These are phyloP conservation scores for Drosophila incognita DNA, from an alignment of 2,888 invertebrate genomes.

Conservation along the genomic window DNA sequence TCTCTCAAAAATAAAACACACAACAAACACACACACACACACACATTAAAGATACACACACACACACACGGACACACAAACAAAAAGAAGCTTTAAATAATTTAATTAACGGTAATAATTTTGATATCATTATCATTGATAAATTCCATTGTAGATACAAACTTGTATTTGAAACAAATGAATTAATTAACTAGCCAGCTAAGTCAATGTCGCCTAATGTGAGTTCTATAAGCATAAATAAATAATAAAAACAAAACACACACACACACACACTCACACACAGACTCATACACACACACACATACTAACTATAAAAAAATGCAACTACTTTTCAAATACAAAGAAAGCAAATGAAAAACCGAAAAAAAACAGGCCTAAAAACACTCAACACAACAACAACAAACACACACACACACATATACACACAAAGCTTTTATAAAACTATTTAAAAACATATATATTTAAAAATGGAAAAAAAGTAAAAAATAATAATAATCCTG, in stretches of 20 bases:
- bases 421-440: constrained; percentile 77
- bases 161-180: constrained; percentile 61
- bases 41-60: constrained; percentile 1
- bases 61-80: constrained; percentile 18
- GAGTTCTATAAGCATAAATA: constrained; percentile 71
- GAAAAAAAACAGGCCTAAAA: constrained; percentile 48
- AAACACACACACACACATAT: constrained; percentile 45
- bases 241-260: constrained; percentile 45
- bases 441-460: constrained; percentile 71
- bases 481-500: constrained; percentile 80
- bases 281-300: constrained; percentile 39
- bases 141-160: constrained; percentile 79
- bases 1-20: constrained; percentile 17
- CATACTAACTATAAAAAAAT: constrained; percentile 54
- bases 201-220: constrained; percentile 82
- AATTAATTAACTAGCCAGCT: constrained; percentile 64
- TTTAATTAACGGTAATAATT: constrained; percentile 78
- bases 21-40: constrained; percentile 16
- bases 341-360: constrained; percentile 25
- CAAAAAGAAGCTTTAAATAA: constrained; percentile 81
- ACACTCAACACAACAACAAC: constrained; percentile 48
- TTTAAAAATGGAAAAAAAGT: constrained; percentile 40
- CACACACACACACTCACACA: constrained; percentile 30
- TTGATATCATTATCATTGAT: constrained; percentile 72
- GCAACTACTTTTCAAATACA: constrained; percentile 58